Evolutionary conservation across 2,888 invertebrate genomes (phyloP).

Genomic region (Siphonodentalium dalli): DNA sequence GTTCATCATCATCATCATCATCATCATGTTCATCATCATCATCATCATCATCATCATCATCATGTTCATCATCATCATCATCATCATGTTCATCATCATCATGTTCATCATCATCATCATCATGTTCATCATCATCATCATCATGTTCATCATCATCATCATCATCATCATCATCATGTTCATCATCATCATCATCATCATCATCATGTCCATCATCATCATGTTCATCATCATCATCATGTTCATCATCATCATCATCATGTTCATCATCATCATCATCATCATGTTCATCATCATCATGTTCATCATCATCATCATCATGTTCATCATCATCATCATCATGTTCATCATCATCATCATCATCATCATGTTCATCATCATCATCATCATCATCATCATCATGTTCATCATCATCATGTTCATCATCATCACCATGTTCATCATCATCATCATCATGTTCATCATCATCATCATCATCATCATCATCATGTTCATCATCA

Average conservation of each 20-base stretch:
- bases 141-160: neutral
- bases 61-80: neutral
- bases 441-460: too few species aligned
- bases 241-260: constrained; percentile 21
- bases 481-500: constrained; percentile 20
- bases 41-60: neutral
- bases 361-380: too few species aligned
- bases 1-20: neutral
- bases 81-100: neutral
- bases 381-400: neutral
- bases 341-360: too few species aligned
- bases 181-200: neutral
- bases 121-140: neutral
- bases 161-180: neutral
- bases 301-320: neutral
- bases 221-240: constrained; percentile 14
- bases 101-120: neutral
- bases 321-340: too few species aligned
- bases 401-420: neutral
- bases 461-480: constrained; percentile 20
- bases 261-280: constrained; percentile 15
- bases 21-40: neutral
- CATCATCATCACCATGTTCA: too few species aligned
- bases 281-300: neutral
- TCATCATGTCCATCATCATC: neutral